Evolutionary conservation across 2,797 vertebrate species (phyloP).

Genomic region (Hippoglossus hippoglossus): DNA sequence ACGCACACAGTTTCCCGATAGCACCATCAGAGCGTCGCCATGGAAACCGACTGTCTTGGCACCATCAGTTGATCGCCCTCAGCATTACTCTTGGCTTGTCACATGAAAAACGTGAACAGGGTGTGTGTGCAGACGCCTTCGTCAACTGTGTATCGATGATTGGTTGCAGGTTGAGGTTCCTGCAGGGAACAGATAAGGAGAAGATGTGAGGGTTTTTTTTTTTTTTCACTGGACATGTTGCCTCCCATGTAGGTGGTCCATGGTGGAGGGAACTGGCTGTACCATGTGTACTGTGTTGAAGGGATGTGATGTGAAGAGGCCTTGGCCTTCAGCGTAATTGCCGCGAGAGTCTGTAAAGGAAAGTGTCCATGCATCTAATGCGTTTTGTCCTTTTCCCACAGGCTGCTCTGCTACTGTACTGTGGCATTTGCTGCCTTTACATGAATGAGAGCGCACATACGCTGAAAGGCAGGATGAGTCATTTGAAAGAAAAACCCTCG

Average conservation of each 20-base stretch:
- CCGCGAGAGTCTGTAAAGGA: slow-evolving; percentile 48
- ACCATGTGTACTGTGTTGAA: slow-evolving; percentile 15
- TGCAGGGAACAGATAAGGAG: neutral
- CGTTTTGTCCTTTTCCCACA: slow-evolving; percentile 61
- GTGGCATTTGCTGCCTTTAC: slow-evolving; percentile 55
- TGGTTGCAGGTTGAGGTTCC: slow-evolving; percentile 5
- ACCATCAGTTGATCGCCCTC: slow-evolving; percentile 62
- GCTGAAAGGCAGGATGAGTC: slow-evolving; percentile 56
- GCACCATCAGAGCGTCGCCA: slow-evolving; percentile 73
- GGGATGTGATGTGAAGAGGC: slow-evolving; percentile 40
- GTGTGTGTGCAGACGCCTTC: slow-evolving; percentile 18
- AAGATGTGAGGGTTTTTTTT: neutral
- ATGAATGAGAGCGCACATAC: slow-evolving; percentile 48
- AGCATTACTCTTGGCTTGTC: slow-evolving; percentile 53
- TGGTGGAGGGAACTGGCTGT: slow-evolving; percentile 10
- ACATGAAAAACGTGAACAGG: slow-evolving; percentile 36
- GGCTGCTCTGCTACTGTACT: slow-evolving; percentile 53
- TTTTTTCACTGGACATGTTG: neutral
- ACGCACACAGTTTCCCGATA: slow-evolving; percentile 35
- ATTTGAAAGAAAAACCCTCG: slow-evolving; percentile 41
- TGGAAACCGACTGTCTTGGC: slow-evolving; percentile 75
- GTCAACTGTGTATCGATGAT: slow-evolving; percentile 20
- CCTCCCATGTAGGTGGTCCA: slow-evolving; percentile 10
- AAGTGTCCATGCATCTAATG: slow-evolving; percentile 74
- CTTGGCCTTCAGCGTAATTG: slow-evolving; percentile 52